Evolutionary conservation across 1,140 invertebrate genomes (phyloP).

Genomic region (Zelostemma sp.): DNA sequence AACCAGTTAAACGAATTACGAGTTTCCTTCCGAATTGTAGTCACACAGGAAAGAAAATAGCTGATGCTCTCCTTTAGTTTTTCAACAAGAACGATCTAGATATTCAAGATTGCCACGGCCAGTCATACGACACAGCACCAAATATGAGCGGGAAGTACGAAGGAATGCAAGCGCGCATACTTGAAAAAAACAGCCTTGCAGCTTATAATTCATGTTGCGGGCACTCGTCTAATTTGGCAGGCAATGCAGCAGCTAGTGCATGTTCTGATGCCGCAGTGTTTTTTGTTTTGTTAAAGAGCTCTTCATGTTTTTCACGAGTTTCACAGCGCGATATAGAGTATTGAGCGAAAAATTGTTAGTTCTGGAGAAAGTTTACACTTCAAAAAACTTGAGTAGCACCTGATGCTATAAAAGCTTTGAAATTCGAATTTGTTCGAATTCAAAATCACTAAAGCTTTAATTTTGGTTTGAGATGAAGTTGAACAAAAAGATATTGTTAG

Average conservation of each 20-base stretch:
- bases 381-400: constrained; percentile 21
- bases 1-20: constrained; percentile 43
- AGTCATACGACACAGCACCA: constrained; percentile 21
- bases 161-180: constrained; percentile 19
- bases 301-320: constrained; percentile 35
- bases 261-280: constrained; percentile 17
- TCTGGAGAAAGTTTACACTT: neutral
- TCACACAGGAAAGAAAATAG: constrained; percentile 41
- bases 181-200: constrained; percentile 32
- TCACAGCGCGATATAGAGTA: constrained; percentile 35
- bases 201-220: constrained; percentile 47
- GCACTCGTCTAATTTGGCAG: constrained; percentile 57
- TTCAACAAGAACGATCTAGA: constrained; percentile 4
- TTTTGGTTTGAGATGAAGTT: no score
- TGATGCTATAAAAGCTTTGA: constrained; percentile 16
- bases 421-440: neutral
- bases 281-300: constrained; percentile 13
- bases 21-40: constrained; percentile 40
- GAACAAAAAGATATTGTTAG: no score
- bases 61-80: constrained; percentile 12
- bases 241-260: constrained; percentile 27
- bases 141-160: constrained; percentile 23
- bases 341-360: neutral
- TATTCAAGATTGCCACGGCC: constrained; percentile 14
- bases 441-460: constrained; percentile 15